These are phyloP conservation scores for Amblyjoppa fuscipennis DNA, from an alignment of 2,888 invertebrate species.

Conservation along the genomic window DNA sequence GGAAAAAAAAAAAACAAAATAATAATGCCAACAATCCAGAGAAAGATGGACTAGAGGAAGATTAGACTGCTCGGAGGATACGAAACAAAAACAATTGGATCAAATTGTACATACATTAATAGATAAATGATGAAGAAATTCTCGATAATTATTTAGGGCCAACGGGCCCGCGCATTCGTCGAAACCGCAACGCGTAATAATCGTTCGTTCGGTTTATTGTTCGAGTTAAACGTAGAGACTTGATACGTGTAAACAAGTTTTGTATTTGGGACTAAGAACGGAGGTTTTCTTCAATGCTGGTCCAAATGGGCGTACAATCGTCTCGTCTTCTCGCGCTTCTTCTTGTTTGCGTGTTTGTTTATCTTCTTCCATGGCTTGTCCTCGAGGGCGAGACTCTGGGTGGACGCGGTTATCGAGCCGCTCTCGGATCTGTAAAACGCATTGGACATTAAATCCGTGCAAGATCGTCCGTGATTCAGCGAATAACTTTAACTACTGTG, in stretches of 20 bases:
- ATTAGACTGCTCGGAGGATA: constrained; percentile 1
- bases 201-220: not conserved
- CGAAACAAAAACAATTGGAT: constrained; percentile 19
- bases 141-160: constrained; percentile 45
- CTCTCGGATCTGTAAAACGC: constrained; percentile 10
- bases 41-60: not conserved
- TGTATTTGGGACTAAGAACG: constrained; percentile 2
- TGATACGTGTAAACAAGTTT: not conserved
- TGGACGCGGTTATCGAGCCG: constrained; percentile 72
- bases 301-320: constrained; percentile 94
- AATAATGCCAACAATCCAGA: not conserved
- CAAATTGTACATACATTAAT: constrained; percentile 27
- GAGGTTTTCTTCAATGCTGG: constrained; percentile 87
- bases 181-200: constrained; percentile 32
- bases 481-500: not conserved
- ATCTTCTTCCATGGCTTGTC: constrained; percentile 92
- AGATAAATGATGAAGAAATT: constrained; percentile 25
- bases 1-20: constrained; percentile 1
- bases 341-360: constrained; percentile 95
- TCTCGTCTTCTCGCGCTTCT: constrained; percentile 96
- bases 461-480: not conserved
- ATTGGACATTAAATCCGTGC: not conserved
- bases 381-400: constrained; percentile 72
- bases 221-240: not conserved
- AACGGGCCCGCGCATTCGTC: not conserved